Conservation (phyloP, 2,797 vertebrate species). For the Caiman crocodilus region DNA sequence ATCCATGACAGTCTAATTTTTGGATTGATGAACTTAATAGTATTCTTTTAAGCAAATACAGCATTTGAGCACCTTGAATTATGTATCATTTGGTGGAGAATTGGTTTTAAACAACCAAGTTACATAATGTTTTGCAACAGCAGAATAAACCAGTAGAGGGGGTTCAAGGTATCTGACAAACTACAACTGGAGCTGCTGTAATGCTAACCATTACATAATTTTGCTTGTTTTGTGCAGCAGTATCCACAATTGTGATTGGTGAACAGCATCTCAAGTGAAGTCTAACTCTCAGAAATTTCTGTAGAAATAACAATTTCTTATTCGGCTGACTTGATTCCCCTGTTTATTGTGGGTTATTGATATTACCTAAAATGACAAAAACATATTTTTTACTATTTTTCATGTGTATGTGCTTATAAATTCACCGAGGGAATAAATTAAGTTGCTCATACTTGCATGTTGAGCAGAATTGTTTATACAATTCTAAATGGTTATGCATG, state of each 20-base stretch:
- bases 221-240: background rate
- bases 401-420: background rate
- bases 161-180: background rate
- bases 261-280: background rate
- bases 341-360: background rate
- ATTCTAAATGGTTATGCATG: background rate
- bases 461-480: background rate
- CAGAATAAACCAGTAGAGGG: background rate
- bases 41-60: too few species aligned
- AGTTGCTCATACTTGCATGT: background rate
- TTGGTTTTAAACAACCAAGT: background rate
- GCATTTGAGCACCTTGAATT: background rate
- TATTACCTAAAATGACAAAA: background rate
- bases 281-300: background rate
- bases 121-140: background rate
- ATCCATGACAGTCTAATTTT: background rate
- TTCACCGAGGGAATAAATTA: background rate
- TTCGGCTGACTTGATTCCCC: background rate
- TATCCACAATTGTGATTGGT: background rate
- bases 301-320: background rate
- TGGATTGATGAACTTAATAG: too few species aligned
- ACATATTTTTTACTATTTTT: background rate
- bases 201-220: background rate
- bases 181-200: background rate
- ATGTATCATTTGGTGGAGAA: background rate